Evolutionary conservation across 2,113 vertebrate genomes (phyloP), one percentile per base, ranked within the genome.

Genomic region (Bettongia penicillata): DNA sequence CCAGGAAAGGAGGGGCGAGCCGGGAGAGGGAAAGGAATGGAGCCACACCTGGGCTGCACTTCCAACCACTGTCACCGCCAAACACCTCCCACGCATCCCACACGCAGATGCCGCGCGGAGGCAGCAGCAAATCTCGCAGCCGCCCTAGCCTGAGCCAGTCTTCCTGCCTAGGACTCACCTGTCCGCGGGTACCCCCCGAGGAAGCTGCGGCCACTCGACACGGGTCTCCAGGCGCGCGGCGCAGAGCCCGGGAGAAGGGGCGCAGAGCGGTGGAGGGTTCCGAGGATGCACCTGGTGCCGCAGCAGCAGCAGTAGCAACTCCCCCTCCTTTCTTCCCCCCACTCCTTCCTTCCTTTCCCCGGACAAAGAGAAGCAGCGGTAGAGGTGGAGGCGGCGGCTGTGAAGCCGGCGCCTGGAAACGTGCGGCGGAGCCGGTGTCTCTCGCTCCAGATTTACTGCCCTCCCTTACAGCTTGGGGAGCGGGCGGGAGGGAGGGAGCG

Each of bases 331-430:
- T 92, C 68, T 31, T 31, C 28, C 28, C 90, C n/a, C n/a, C n/a
- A n/a, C n/a, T 31, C 89, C 31, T 28, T 90, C 89, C 89, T 51
- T 90, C 53, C 50, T 84, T 52, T 53, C 14, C 92, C 96, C 12
- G 97, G 96, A 97, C 98, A 98, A 98, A 98, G 97, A 68, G 91
- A 24, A 53, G 93, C 94, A 24, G 89, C 37, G 51, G 93, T 51
- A 51, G 53, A 84, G 90, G 93, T 50, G 68, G 92, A 77, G 52
- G 90, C 90, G 43, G 49, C 68, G 12, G 37, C 61, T 77, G 61
- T 5, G 61, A n/a, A 93, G 94, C 90, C 91, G 51, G 53, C 26
- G 50, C n/a, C 31, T 52, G 68, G 23, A 53, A 93, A 93, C 91
- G 57, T 57, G 52, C 91, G 1, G 90, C 50, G 57, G 95, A n/a